These are phyloP conservation scores for Cariama cristata DNA, from an alignment of 2,113 vertebrate species.

Conservation along the genomic window DNA sequence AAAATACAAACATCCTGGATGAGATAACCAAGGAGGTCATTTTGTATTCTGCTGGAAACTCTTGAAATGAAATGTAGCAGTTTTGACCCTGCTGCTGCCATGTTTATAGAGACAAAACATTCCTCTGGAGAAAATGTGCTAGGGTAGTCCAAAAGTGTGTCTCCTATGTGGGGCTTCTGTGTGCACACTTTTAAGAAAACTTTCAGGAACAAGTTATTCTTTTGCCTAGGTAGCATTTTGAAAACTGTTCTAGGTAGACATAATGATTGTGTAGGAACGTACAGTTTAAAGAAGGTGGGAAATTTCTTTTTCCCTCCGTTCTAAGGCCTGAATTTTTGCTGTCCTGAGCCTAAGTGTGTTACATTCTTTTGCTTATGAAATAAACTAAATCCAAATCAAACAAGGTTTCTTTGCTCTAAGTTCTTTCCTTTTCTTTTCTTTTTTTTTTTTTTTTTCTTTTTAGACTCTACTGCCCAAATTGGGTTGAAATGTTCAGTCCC, in stretches of 20 bases:
- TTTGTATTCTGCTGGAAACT: not conserved
- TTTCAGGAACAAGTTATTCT: not conserved
- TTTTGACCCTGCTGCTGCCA: not conserved
- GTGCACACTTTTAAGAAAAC: not conserved
- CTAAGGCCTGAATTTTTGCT: not conserved
- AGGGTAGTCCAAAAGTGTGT: not conserved
- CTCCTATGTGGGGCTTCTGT: not conserved
- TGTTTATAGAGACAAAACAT: not conserved
- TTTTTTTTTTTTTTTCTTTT: not conserved
- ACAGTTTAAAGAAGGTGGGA: not conserved
- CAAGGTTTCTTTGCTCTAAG: not conserved
- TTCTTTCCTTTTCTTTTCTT: not conserved
- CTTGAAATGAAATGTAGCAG: not conserved
- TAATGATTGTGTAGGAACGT: not conserved
- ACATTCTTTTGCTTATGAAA: conserved; percentile 18
- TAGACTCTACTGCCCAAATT: not conserved
- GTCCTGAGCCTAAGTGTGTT: not conserved
- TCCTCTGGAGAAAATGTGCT: not conserved
- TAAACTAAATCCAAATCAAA: conserved; percentile 23
- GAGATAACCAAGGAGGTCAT: not conserved
- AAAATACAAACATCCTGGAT: conserved; percentile 31
- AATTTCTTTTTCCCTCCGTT: not conserved
- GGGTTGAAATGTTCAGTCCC: conserved; percentile 27
- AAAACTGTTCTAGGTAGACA: not conserved
- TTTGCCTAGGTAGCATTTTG: not conserved